Conservation (phyloP, 2,888 invertebrate species). For the Anthophora plumipes region DNA sequence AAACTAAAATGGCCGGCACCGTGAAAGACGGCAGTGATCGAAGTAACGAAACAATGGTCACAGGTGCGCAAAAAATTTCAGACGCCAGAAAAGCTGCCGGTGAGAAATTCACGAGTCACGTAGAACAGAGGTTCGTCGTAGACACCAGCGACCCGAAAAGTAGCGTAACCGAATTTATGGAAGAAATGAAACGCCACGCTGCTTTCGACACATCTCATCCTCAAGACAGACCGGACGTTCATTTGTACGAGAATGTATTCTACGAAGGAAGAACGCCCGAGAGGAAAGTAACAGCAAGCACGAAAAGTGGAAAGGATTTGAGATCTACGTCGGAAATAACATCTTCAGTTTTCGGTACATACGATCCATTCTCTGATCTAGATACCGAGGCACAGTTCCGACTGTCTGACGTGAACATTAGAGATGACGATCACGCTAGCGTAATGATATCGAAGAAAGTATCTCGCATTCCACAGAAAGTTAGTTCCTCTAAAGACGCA, state of each 20-base stretch:
- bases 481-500: slow-evolving; percentile 69
- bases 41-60: neutral
- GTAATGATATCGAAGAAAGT: slow-evolving; percentile 65
- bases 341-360: neutral
- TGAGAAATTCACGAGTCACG: neutral
- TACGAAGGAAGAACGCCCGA: neutral
- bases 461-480: slow-evolving; percentile 80
- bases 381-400: slow-evolving; percentile 21
- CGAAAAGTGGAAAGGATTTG: neutral
- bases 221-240: slow-evolving; percentile 10
- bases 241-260: slow-evolving; percentile 22
- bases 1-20: neutral
- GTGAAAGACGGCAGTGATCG: neutral
- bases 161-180: slow-evolving; percentile 59
- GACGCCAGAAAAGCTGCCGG: neutral
- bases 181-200: slow-evolving; percentile 73
- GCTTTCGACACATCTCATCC: slow-evolving; percentile 44
- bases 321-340: neutral
- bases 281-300: neutral
- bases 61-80: neutral
- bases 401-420: slow-evolving; percentile 5
- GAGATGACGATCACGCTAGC: slow-evolving; percentile 25
- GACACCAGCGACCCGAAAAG: slow-evolving; percentile 17
- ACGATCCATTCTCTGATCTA: slow-evolving; percentile 11
- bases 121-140: neutral